Base-by-base conservation (phyloP, 2,888 invertebrate genomes). In the Seira ritae region DNA sequence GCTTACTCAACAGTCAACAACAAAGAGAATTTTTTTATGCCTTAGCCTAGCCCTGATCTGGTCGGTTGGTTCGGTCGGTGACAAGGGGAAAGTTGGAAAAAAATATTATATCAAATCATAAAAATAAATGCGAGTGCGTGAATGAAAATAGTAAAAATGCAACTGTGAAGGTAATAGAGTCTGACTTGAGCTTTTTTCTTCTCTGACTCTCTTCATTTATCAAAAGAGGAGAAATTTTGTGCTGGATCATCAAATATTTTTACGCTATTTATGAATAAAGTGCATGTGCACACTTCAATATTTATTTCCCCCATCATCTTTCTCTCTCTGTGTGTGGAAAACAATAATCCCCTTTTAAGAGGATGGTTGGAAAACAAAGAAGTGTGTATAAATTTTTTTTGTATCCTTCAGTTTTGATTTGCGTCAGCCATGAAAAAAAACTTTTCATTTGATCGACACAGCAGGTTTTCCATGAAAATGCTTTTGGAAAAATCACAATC, bases 301-400 rank as follows among this genome's bases (percentile, higher is more conserved):
- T 55, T 55, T 55, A 31, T 31, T 31, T 55, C 55, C 55, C 55
- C 31, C 2, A 31, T 31, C 31, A 31, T 31, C 31, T 31, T 8
- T 31, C n/a, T n/a, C 42, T 42, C 12, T 12, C 42, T 6, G 12
- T 8, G 42, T 17, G 12, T 55, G 17, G n/a, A 12, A 55, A 55
- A 55, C 55, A 55, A 55, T 55, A 55, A 55, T 55, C 55, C 17
- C 55, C 55, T 55, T 55, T 55, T 55, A 55, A 55, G 55, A 55
- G 55, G 17, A 55, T 55, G 12, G 17, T 55, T 55, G 55, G 17
- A 55, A 55, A 55, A 55, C 55, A 55, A 55, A 55, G 15, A 17
- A 3, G n/a, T 4, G 31, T 31, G 31, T 8, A 8, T 31, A 31
- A 8, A 31, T 31, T 2, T 31, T 31, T 55, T 55, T 8, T 6